phyloP scores from a whole-genome alignment of 2,888 invertebrate genomes.

The Polietes domitor region DNA sequence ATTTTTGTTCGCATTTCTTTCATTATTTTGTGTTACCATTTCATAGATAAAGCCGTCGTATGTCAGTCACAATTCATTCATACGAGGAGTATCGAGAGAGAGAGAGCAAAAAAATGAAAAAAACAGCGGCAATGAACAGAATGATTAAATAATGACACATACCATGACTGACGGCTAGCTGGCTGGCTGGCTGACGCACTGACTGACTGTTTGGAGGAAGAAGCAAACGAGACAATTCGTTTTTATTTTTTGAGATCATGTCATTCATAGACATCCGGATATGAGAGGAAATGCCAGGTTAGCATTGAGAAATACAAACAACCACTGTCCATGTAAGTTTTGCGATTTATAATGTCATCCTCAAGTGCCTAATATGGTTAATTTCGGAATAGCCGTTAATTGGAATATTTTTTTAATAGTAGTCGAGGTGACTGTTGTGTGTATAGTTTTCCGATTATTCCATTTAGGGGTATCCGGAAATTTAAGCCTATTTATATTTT shows the following conservation, averaged over 20 bases:
- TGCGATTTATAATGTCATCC: conserved; percentile 17
- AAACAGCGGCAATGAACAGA: conserved; percentile 1
- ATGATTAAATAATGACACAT: conserved; percentile 36
- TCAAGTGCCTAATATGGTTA: neutral
- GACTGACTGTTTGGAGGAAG: neutral
- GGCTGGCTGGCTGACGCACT: neutral
- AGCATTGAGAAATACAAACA: neutral
- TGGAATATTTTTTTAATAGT: too few species aligned
- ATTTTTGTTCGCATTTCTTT: conserved; percentile 26
- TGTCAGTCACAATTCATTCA: conserved; percentile 61
- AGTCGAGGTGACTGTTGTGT: too few species aligned
- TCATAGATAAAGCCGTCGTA: conserved; percentile 50
- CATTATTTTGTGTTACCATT: conserved; percentile 40
- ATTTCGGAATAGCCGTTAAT: too few species aligned
- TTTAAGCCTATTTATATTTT: too few species aligned
- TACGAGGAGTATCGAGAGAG: conserved; percentile 36
- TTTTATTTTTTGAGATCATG: conserved; percentile 30
- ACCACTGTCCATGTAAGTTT: neutral
- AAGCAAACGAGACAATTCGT: neutral
- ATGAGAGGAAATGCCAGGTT: neutral
- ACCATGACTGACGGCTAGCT: neutral
- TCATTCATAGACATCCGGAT: conserved; percentile 32
- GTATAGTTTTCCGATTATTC: too few species aligned
- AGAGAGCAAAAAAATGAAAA: neutral
- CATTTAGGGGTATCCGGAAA: neutral